phyloP scores from a whole-genome alignment of 1,140 invertebrate species.

The Rhopalosiphum padi region DNA sequence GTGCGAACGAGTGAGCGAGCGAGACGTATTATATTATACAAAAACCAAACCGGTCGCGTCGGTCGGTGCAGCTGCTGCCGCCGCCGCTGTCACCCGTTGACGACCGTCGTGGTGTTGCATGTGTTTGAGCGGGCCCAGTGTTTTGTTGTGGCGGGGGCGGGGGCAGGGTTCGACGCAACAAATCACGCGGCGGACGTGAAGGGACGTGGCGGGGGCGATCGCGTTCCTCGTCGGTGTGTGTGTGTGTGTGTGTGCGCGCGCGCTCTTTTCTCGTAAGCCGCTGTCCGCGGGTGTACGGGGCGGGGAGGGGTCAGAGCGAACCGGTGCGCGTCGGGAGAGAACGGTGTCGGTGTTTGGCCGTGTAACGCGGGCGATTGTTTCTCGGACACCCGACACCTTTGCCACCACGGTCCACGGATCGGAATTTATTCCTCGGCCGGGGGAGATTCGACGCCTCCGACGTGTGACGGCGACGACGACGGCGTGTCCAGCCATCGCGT shows the following conservation, averaged over 20 bases:
- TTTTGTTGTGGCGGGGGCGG: not conserved
- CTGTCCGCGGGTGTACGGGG: no score
- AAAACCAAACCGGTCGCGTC: slow-evolving; percentile 48
- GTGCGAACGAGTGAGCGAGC: no score
- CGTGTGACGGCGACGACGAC: not conserved
- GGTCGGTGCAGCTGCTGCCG: slow-evolving; percentile 19
- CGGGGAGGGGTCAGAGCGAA: not conserved
- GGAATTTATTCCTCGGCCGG: not conserved
- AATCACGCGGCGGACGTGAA: not conserved
- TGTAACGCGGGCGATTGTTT: not conserved
- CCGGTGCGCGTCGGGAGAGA: not conserved
- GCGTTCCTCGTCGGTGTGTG: not conserved
- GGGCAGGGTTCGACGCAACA: not conserved
- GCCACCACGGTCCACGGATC: not conserved
- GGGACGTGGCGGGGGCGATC: slow-evolving; percentile 4
- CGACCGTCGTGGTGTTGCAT: slow-evolving; percentile 27
- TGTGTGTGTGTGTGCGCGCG: not conserved
- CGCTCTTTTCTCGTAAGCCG: not conserved
- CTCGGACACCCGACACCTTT: slow-evolving; percentile 41
- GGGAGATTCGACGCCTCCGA: not conserved
- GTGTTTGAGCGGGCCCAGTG: not conserved
- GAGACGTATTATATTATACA: not conserved
- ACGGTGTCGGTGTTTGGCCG: not conserved
- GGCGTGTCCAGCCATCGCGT: not conserved
- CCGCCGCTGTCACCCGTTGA: slow-evolving; percentile 49